A percentile compares a stretch with the other conserved stretches of the same genome.
Conservation (phyloP, 2,797 vertebrate species). For the Artibeus jamaicensis region DNA sequence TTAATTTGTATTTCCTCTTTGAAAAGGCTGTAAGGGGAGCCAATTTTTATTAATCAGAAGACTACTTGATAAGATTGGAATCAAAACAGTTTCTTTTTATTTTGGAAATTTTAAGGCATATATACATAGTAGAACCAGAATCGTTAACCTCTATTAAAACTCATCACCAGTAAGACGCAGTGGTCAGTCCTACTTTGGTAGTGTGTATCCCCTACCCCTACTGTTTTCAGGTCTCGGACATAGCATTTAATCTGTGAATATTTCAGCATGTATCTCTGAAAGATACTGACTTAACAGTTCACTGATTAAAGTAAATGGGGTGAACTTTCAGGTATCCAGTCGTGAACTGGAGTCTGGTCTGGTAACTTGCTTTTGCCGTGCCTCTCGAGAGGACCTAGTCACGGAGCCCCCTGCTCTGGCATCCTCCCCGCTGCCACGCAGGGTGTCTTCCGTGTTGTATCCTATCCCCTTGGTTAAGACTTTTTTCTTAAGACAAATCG, state of each 20-base stretch:
- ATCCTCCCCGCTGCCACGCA: background rate
- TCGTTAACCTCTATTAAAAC: constrained; percentile 9
- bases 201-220: background rate
- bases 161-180: background rate
- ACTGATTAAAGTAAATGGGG: background rate
- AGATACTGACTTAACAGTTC: background rate
- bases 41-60: background rate
- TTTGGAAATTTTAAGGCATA: constrained; percentile 1
- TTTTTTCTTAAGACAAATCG: background rate
- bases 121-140: background rate
- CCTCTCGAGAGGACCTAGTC: background rate
- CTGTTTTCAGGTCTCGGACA: background rate
- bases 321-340: background rate
- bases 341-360: background rate
- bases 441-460: background rate
- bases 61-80: constrained; percentile 27
- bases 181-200: background rate
- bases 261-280: constrained; percentile 33
- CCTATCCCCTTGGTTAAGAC: background rate
- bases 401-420: background rate
- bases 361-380: background rate
- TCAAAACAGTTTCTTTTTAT: background rate
- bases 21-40: background rate
- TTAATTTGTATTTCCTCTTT: background rate
- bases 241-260: constrained; percentile 41